These are phyloP conservation scores for Nematolebias whitei DNA, from an alignment of 2,113 vertebrate species.

Conservation along the genomic window DNA sequence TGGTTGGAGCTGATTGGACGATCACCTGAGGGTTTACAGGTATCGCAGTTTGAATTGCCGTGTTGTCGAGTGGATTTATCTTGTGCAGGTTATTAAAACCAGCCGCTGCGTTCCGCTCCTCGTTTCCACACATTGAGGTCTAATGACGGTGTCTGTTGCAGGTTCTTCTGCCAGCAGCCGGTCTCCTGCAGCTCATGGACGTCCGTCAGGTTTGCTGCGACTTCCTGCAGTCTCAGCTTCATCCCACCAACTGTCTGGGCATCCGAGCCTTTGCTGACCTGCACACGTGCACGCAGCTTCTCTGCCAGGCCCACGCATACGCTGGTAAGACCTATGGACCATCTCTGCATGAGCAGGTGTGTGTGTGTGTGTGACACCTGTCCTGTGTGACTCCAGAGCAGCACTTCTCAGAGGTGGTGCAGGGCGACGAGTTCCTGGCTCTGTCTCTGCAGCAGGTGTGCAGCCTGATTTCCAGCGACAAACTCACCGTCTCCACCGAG, in stretches of 20 bases:
- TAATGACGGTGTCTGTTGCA: too few relatives aligned
- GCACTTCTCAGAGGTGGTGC: conserved; percentile 95
- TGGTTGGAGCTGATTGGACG: too few relatives aligned
- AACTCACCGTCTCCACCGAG: conserved; percentile 94
- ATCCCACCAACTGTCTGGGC: conserved; percentile 94
- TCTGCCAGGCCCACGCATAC: conserved; percentile 90
- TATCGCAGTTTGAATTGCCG: too few relatives aligned
- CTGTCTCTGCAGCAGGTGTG: conserved; percentile 95
- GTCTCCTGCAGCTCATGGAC: conserved; percentile 93
- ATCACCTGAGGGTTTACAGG: too few relatives aligned
- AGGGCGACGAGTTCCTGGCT: conserved; percentile 94
- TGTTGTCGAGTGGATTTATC: too few relatives aligned
- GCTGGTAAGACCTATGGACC: too few relatives aligned
- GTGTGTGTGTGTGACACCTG: neutral
- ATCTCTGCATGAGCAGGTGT: too few relatives aligned
- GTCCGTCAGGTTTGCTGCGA: conserved; percentile 95
- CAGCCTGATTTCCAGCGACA: conserved; percentile 95
- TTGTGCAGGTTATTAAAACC: too few relatives aligned
- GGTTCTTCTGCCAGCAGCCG: conserved; percentile 93
- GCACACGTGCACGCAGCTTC: conserved; percentile 91
- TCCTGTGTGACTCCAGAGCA: conserved; percentile 83
- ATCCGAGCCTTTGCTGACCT: conserved; percentile 95
- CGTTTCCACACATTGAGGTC: too few relatives aligned
- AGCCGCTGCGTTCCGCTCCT: too few relatives aligned
- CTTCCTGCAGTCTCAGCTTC: conserved; percentile 94